Percentiles rank a stretch among this genome's conserved stretches.
phyloP scores from a whole-genome alignment of 2,113 vertebrate species.

The Tragelaphus strepsiceros region DNA sequence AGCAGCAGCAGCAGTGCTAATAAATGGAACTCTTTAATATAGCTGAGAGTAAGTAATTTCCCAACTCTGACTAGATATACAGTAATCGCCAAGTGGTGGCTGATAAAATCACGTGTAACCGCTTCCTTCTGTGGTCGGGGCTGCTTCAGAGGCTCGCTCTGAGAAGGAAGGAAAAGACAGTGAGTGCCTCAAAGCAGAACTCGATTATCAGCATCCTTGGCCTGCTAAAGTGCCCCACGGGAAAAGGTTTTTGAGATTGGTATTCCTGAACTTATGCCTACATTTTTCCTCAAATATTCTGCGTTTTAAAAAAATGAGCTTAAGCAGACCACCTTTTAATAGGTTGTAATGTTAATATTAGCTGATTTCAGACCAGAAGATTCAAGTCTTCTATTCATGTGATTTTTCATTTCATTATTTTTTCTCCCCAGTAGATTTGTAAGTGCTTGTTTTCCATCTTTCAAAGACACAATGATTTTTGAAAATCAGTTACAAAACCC shows the following conservation, averaged over 20 bases:
- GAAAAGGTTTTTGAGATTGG: not conserved
- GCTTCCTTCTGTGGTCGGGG: not conserved
- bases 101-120: rapidly evolving
- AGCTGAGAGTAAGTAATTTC: not conserved
- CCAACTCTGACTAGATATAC: not conserved
- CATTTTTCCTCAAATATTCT: not conserved
- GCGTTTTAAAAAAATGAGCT: not conserved
- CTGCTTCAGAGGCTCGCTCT: not conserved
- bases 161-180: not conserved
- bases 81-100: not conserved
- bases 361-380: not conserved
- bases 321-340: not conserved
- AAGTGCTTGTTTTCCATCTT: not conserved
- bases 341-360: not conserved
- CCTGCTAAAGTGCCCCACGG: not conserved
- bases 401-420: not conserved
- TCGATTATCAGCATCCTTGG: too few relatives aligned
- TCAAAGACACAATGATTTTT: not conserved
- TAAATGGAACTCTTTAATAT: not conserved
- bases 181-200: not conserved
- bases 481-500: not conserved
- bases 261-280: not conserved
- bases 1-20: not conserved
- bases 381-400: not conserved
- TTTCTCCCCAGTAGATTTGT: not conserved